Evolutionary conservation across 2,113 vertebrate genomes (phyloP).

Genomic region (Crotalus tigris): DNA sequence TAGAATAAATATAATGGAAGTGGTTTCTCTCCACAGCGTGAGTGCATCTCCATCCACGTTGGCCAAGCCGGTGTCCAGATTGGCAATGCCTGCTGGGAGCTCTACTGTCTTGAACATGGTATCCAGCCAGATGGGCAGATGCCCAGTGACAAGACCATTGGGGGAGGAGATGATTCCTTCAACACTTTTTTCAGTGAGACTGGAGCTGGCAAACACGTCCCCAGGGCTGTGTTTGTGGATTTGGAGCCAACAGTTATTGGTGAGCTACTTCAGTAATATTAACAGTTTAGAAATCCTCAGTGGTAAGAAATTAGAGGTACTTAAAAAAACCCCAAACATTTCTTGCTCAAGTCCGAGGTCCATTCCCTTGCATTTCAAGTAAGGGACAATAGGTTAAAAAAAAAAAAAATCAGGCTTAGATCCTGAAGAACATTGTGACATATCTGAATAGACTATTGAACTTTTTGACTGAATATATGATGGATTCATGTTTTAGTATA

Average conservation of each 20-base stretch:
- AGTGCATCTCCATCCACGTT: slow-evolving; percentile 72
- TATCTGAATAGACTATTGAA: neutral
- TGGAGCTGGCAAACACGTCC: slow-evolving; percentile 83
- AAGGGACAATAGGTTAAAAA: neutral
- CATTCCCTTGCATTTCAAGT: too few species aligned
- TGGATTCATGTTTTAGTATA: neutral
- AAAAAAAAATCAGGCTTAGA: neutral
- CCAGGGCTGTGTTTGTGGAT: slow-evolving; percentile 82
- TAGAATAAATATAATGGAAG: too few species aligned
- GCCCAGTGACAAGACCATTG: slow-evolving; percentile 76
- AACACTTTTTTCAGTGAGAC: slow-evolving; percentile 89
- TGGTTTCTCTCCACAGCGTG: slow-evolving; percentile 54
- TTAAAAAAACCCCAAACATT: neutral
- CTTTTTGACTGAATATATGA: neutral
- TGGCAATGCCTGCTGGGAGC: slow-evolving; percentile 77
- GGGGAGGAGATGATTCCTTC: slow-evolving; percentile 84
- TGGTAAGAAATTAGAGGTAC: neutral
- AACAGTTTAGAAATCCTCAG: neutral
- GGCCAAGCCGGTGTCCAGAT: slow-evolving; percentile 75
- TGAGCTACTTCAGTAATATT: slow-evolving; percentile 43
- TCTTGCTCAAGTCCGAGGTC: neutral
- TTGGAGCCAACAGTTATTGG: slow-evolving; percentile 85
- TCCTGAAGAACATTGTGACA: neutral
- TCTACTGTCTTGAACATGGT: slow-evolving; percentile 75
- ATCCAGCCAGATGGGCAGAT: slow-evolving; percentile 76